Base-by-base conservation (phyloP, 1,140 invertebrate species). In the Pogonomyrmex californicus region DNA sequence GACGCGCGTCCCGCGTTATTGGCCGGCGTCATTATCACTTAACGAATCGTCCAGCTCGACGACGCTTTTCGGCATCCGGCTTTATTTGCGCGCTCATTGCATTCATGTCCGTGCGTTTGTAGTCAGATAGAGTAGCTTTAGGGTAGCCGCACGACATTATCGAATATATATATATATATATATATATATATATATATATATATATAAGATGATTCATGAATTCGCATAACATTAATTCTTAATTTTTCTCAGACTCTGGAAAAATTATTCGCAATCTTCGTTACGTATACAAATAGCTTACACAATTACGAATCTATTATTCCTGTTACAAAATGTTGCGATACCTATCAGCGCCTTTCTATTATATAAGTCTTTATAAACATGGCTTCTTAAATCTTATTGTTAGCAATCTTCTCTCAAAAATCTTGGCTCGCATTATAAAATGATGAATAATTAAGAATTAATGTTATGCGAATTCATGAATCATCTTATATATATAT, bases 11-110 rank as follows among this genome's bases (percentile, higher is more conserved):
- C 90, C n/a, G n/a, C 89, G 93, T 93, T 93, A 94, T 94, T 92
- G 92, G 91, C 90, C 92, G 36, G 62, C 91, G 93, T 95, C 94
- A 94, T 95, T 95, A 95, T 94, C 93, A 91, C 91, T 94, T 93
- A 93, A 94, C 93, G 93, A 95, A 94, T 94, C 92, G 88, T 91
- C 60, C 91, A 83, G 79, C 88, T 17, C 65, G 51, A 65, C 58
- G 75, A 87, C 62, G 86, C 56, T 90, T 87, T 90, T 90, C 87
- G 79, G 86, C 88, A 41, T 87, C 58, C 66, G 65, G 85, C 56
- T 90, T 90, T 87, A 90, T 87, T 87, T 85, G 78, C 76, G 66
- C 70, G 47, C 78, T 76, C 51, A 63, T 82, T 73, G 79, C 79
- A 33, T 47, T 68, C 65, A 49, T 17, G 38, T 73, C 78, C 65